Percentiles rank a stretch among this genome's conserved stretches.
Conservation (phyloP, 2,888 invertebrate genomes). For the Temnothorax rugatulus region DNA sequence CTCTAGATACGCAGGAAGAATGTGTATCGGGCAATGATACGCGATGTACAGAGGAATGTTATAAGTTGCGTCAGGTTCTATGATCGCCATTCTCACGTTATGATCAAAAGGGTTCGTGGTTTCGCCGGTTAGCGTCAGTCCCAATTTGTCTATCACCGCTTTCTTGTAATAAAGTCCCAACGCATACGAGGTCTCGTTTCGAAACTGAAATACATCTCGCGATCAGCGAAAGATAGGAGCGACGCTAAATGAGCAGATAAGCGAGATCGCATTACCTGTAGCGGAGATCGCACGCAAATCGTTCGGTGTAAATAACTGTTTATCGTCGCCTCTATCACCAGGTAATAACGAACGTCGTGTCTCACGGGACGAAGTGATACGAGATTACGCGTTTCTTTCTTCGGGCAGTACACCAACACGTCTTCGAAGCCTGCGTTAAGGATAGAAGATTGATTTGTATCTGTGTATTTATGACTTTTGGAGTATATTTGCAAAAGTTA, state of each 20-base stretch:
- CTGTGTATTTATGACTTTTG: neutral
- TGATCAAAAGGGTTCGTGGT: constrained; percentile 92
- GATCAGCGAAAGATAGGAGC: neutral
- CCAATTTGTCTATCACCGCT: constrained; percentile 89
- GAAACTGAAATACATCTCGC: constrained; percentile 87
- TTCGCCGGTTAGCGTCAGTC: constrained; percentile 89
- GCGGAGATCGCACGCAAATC: constrained; percentile 91
- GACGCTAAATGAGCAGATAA: neutral
- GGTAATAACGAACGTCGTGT: constrained; percentile 89
- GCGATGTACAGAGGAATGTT: constrained; percentile 93
- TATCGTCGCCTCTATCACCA: constrained; percentile 90
- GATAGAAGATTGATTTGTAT: neutral
- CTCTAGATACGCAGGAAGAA: constrained; percentile 92
- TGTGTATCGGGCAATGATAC: constrained; percentile 92
- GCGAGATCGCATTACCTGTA: constrained; percentile 88
- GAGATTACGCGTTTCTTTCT: constrained; percentile 89
- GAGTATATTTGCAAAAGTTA: constrained; percentile 45
- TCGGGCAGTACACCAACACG: constrained; percentile 89
- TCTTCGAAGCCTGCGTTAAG: constrained; percentile 87
- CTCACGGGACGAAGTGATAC: constrained; percentile 89
- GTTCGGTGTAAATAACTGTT: constrained; percentile 87
- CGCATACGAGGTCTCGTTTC: constrained; percentile 93
- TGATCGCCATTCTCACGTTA: constrained; percentile 90
- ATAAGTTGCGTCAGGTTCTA: constrained; percentile 92
- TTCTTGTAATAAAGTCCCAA: constrained; percentile 92